A percentile compares a stretch with the other conserved stretches of the same genome.
phyloP scores from a whole-genome alignment of 2,797 vertebrate genomes.

The Chrysocyon brachyurus region DNA sequence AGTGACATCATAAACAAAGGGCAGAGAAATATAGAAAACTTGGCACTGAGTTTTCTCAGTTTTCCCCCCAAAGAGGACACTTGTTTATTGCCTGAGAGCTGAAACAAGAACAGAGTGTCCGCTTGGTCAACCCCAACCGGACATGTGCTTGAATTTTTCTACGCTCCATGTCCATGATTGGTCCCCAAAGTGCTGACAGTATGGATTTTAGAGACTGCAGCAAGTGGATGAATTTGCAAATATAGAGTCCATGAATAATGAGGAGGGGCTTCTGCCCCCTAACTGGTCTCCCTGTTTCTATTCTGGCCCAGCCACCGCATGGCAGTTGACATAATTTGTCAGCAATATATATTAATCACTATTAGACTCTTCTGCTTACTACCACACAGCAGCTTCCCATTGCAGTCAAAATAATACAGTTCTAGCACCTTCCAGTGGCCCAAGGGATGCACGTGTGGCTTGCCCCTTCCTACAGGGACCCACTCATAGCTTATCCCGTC shows the following conservation, averaged over 20 bases:
- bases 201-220: fast-evolving
- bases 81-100: not conserved
- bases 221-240: not conserved
- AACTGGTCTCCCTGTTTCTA: too few species aligned
- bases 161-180: fast-evolving
- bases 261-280: fast-evolving
- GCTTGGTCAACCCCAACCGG: not conserved
- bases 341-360: fast-evolving
- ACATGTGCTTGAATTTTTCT: too few species aligned
- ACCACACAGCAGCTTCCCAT: not conserved
- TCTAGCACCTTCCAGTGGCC: not conserved
- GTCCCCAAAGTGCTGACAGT: fast-evolving
- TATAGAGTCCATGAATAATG: fast-evolving
- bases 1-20: not conserved
- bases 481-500: not conserved
- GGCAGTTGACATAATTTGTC: not conserved
- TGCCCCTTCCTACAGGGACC: not conserved
- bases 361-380: not conserved
- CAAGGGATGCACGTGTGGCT: not conserved
- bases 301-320: not conserved
- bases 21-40: not conserved
- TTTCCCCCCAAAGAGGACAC: not conserved
- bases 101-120: not conserved
- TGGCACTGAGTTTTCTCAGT: too few species aligned
- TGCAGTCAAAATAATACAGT: not conserved